Percentiles rank a stretch among this genome's conserved stretches.
Conservation (phyloP, 2,113 vertebrate species). For the Pterocles gutturalis region DNA sequence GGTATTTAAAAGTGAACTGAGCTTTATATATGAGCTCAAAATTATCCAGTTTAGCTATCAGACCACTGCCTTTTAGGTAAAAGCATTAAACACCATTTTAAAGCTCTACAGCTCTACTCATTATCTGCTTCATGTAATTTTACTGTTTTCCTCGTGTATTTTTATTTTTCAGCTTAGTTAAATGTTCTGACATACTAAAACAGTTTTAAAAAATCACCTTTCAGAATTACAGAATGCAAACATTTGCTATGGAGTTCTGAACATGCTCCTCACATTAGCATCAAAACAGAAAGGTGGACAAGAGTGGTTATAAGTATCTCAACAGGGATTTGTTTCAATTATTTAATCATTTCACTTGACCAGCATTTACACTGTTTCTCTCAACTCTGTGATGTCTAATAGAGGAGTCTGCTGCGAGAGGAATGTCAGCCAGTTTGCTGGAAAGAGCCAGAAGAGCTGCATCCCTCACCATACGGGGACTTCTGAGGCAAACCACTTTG, state of each 20-base stretch:
- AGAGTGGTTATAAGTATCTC: not conserved
- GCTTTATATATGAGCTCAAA: not conserved
- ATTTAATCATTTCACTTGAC: not conserved
- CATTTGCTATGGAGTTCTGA: not conserved
- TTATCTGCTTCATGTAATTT: not conserved
- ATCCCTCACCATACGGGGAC: not conserved
- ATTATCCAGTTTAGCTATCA: not conserved
- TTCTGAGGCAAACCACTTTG: not conserved
- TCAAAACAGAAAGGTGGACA: not conserved
- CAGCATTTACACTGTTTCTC: not conserved
- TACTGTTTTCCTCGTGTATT: not conserved
- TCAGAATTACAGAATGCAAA: not conserved
- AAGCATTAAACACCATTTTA: not conserved
- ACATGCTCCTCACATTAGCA: not conserved
- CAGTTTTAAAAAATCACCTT: not conserved
- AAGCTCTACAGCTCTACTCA: not conserved
- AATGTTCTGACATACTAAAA: rapidly evolving
- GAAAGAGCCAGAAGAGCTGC: not conserved
- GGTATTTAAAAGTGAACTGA: not conserved
- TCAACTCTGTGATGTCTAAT: not conserved
- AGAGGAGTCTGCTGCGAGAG: not conserved
- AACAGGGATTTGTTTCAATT: not conserved
- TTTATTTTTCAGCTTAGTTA: not conserved
- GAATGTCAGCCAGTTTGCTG: not conserved
- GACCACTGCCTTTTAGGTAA: not conserved